Conservation (phyloP, 1,140 invertebrate genomes). For the Temnothorax nylanderi region DNA sequence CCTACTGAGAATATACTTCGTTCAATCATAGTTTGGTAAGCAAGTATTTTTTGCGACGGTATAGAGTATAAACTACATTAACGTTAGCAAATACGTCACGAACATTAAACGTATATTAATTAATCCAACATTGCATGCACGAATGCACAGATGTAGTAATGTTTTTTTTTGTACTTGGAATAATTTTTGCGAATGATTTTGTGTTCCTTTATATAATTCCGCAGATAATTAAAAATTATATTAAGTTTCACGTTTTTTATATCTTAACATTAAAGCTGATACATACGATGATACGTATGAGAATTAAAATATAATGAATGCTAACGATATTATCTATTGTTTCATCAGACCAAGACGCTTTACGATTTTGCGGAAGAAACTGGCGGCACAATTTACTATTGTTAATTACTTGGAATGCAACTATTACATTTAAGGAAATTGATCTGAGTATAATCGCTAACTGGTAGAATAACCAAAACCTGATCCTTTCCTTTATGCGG, state of each 20-base stretch:
- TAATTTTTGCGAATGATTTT: background rate
- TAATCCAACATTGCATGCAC: background rate
- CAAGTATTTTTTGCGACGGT: background rate
- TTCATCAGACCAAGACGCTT: background rate
- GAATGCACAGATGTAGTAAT: slow-evolving; percentile 1
- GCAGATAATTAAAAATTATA: background rate
- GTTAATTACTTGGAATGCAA: slow-evolving; percentile 30
- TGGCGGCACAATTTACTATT: background rate
- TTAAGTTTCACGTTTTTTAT: background rate
- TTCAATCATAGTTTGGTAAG: background rate
- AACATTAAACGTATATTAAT: background rate
- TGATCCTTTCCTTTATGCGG: slow-evolving; percentile 23
- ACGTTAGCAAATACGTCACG: background rate
- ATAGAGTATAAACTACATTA: background rate
- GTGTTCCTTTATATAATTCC: background rate
- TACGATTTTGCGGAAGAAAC: background rate
- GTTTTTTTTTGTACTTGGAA: background rate
- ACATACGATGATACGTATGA: background rate
- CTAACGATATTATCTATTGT: background rate
- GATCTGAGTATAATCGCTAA: slow-evolving; percentile 24
- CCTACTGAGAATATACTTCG: background rate
- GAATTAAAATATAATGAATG: background rate
- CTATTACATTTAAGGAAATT: slow-evolving; percentile 44
- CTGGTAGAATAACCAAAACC: slow-evolving; percentile 1
- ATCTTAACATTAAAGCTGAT: background rate